phyloP scores from a whole-genome alignment of 2,113 vertebrate species.

The Myotis lucifugus region DNA sequence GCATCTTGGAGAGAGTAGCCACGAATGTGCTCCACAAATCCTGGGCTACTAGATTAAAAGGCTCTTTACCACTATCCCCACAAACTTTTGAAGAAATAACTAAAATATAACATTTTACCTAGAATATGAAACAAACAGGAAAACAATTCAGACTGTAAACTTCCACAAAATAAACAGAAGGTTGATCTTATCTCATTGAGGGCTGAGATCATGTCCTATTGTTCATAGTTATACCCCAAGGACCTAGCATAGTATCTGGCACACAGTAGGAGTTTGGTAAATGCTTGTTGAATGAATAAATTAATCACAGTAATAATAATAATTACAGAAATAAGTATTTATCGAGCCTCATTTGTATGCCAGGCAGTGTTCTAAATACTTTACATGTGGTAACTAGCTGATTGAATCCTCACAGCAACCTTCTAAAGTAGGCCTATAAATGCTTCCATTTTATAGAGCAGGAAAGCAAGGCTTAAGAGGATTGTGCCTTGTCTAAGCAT shows the following conservation, averaged over 20 bases:
- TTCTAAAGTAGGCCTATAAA: not conserved
- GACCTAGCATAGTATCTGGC: not conserved
- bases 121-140: not conserved
- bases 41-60: slow-evolving; percentile 5
- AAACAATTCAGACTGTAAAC: not conserved
- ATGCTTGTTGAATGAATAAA: slow-evolving; percentile 35
- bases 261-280: slow-evolving; percentile 11
- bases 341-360: not conserved
- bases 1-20: not conserved
- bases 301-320: slow-evolving; percentile 16
- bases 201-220: not conserved
- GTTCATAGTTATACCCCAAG: not conserved
- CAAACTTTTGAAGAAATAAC: slow-evolving; percentile 4
- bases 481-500: not conserved
- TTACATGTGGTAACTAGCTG: not conserved
- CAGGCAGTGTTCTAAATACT: not conserved
- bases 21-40: not conserved
- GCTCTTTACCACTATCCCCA: not conserved
- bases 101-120: not conserved
- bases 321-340: not conserved
- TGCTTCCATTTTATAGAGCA: slow-evolving; percentile 20
- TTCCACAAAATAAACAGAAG: not conserved
- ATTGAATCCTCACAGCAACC: not conserved
- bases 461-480: not conserved
- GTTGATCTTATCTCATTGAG: slow-evolving; percentile 3